These are phyloP conservation scores for Neoscelio sp. DNA, from an alignment of 2,888 invertebrate species.

Conservation along the genomic window DNA sequence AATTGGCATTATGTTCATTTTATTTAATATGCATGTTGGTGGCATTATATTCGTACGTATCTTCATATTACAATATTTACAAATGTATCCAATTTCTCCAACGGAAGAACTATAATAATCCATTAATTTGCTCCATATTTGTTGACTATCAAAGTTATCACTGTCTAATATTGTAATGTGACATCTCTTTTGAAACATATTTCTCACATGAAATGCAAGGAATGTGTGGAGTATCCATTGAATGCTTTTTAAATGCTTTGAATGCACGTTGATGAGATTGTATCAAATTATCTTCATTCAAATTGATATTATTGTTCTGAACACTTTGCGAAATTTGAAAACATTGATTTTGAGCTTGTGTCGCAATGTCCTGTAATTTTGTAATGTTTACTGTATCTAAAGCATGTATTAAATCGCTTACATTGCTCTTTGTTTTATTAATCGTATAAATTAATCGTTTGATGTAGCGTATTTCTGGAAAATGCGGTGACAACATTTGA, in stretches of 20 bases:
- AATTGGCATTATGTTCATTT: slow-evolving; percentile 45
- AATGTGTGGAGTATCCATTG: background rate
- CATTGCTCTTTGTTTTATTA: slow-evolving; percentile 4
- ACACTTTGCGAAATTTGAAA: background rate
- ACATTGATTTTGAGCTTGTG: too few species aligned
- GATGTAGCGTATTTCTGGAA: slow-evolving; percentile 43
- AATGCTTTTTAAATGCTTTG: slow-evolving; percentile 3
- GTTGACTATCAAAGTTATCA: slow-evolving; percentile 17
- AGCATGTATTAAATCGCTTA: too few species aligned
- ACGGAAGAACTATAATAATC: background rate
- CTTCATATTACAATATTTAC: slow-evolving; percentile 64
- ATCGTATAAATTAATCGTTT: slow-evolving; percentile 43
- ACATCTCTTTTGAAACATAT: background rate
- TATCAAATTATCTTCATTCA: background rate
- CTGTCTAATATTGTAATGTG: slow-evolving; percentile 8
- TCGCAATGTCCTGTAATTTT: too few species aligned
- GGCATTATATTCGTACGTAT: slow-evolving; percentile 69
- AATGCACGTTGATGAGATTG: background rate
- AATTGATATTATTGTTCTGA: background rate
- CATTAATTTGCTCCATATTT: slow-evolving; percentile 14
- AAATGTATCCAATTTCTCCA: slow-evolving; percentile 42
- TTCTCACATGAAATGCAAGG: slow-evolving; percentile 8
- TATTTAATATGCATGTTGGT: slow-evolving; percentile 72
- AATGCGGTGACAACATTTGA: slow-evolving; percentile 61
- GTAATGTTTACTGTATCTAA: too few species aligned